Base-by-base conservation (phyloP, 1,140 invertebrate genomes). In the Psilanteris sp. region DNA sequence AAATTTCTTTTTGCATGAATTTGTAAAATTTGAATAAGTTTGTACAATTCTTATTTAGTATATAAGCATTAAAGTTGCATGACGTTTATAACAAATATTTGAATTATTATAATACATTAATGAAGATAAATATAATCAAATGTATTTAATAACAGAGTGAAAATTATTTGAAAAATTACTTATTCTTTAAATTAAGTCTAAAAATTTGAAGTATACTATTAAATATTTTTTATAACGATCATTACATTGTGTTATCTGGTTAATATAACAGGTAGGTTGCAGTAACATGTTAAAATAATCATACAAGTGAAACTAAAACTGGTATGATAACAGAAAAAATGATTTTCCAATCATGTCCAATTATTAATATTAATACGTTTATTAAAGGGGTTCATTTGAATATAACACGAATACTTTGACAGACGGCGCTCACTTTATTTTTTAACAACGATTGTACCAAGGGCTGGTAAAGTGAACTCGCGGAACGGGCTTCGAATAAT, bases 401-500 rank as follows among this genome's bases (percentile, higher is more conserved):
- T 24, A 71, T 43, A 77, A 71, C 31, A 76, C 62, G 67, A 67
- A 72, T 66, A 78, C n/a, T n/a, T 75, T 78, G 22, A 61, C 75
- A 48, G 54, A 37, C 71, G 73, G 16, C 41, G 73, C 77, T 78
- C 77, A 78, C 77, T 78, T 78, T 59, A 59, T 61, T 52, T 68
- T 68, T 78, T 74, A 76, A 76, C 37, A 64, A 81, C 79, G 83
- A 86, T 89, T 89, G 81, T 89, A 89, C 87, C 85, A 87, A 59
- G 87, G 87, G 67, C 78, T 82, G 80, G 81, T 87, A 88, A 87
- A 89, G 81, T 87, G 85, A 87, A 82, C 86, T 81, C 78, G 72
- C 83, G 87, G 87, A 85, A 87, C 86, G 80, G 86, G 87, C 85
- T 88, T 68, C 85, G 87, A 88, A 87, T 89, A 89, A 87, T 89